Conservation (phyloP, 2,113 vertebrate species). For the Percopsis transmontana region DNA sequence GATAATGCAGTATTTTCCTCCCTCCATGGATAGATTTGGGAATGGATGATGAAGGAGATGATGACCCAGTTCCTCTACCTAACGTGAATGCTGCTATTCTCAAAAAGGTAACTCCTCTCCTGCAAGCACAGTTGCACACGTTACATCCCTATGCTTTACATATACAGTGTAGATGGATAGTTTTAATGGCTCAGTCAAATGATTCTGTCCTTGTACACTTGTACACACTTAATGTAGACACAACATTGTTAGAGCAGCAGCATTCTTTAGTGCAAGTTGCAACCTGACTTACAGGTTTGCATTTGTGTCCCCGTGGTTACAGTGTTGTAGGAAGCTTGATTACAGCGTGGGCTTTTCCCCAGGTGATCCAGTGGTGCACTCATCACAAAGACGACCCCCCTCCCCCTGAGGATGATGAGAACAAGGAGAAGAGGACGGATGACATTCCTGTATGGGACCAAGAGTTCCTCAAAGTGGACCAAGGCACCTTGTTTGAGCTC, state of each 20-base stretch:
- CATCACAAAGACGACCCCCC: conserved; percentile 99
- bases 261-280: not conserved
- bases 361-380: conserved; percentile 99
- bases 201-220: too few relatives aligned
- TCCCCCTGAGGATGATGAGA: conserved; percentile 97
- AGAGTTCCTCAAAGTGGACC: conserved; percentile 99
- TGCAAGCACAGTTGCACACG: too few relatives aligned
- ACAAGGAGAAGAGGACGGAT: conserved; percentile 98
- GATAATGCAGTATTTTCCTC: not conserved
- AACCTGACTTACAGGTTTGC: not conserved
- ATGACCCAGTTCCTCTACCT: conserved; percentile 97
- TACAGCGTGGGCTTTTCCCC: not conserved
- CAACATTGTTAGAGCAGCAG: not conserved
- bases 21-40: conserved; percentile 85
- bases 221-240: too few relatives aligned
- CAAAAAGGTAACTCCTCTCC: conserved; percentile 86
- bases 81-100: conserved; percentile 98
- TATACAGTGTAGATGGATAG: not conserved
- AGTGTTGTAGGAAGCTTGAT: not conserved
- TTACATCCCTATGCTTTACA: too few relatives aligned
- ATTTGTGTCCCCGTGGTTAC: not conserved
- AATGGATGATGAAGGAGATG: conserved; percentile 99
- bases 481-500: conserved; percentile 98
- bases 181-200: too few relatives aligned
- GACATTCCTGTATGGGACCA: conserved; percentile 99